phyloP scores from a whole-genome alignment of 2,888 invertebrate species.

The Metalampra italica region DNA sequence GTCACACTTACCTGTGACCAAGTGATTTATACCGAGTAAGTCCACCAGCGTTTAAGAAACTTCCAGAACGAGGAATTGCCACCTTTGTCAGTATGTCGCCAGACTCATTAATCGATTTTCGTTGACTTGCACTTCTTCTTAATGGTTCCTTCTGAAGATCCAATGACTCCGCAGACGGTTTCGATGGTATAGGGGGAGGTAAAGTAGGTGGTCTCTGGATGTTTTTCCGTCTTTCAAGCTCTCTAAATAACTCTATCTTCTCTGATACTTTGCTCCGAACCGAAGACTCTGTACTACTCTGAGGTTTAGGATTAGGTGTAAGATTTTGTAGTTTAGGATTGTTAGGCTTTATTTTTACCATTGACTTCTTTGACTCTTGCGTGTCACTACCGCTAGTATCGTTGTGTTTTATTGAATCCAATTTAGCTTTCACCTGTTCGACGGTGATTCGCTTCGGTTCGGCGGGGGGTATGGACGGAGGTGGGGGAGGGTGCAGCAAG shows the following conservation, averaged over 20 bases:
- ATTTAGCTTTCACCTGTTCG: constrained; percentile 78
- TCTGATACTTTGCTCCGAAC: constrained; percentile 73
- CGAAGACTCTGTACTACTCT: constrained; percentile 63
- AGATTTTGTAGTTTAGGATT: constrained; percentile 40
- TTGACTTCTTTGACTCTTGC: constrained; percentile 72
- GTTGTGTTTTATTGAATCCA: constrained; percentile 67
- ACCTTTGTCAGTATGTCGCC: constrained; percentile 92
- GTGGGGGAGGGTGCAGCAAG: constrained; percentile 72
- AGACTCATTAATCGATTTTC: constrained; percentile 75
- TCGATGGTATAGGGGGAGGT: constrained; percentile 69
- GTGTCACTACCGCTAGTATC: constrained; percentile 72
- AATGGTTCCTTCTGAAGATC: constrained; percentile 57
- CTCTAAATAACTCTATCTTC: constrained; percentile 70
- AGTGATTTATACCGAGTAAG: constrained; percentile 86
- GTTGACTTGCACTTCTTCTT: constrained; percentile 66
- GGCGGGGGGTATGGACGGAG: constrained; percentile 46
- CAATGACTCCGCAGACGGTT: constrained; percentile 44
- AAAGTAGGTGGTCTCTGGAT: constrained; percentile 68
- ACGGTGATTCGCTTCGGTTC: constrained; percentile 68
- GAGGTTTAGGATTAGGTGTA: constrained; percentile 25
- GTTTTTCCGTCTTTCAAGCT: constrained; percentile 66
- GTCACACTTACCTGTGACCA: constrained; percentile 76
- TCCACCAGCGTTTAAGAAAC: constrained; percentile 90
- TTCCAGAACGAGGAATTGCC: constrained; percentile 90
- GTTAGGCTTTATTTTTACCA: constrained; percentile 34